phyloP scores from a whole-genome alignment of 2,797 vertebrate genomes.

The Pangasius larnaudii region DNA sequence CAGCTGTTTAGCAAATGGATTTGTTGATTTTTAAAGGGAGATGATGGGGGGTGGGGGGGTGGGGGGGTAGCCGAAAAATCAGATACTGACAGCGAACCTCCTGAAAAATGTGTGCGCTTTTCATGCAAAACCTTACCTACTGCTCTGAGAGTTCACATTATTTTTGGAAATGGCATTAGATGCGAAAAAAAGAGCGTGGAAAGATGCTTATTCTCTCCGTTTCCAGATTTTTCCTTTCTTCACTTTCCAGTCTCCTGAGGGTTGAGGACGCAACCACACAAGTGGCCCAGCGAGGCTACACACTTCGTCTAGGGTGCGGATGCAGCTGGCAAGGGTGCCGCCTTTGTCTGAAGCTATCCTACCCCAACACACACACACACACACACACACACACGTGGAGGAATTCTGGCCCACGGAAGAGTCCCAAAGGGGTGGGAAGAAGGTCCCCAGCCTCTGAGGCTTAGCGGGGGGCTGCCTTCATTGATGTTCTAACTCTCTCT shows the following conservation, averaged over 20 bases:
- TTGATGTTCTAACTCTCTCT: conserved; percentile 57
- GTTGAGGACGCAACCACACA: conserved; percentile 66
- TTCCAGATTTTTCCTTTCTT: conserved; percentile 84
- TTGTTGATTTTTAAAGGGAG: conserved; percentile 99
- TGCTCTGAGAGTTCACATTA: conserved; percentile 85
- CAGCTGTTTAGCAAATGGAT: conserved; percentile 99
- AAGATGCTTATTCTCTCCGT: conserved; percentile 81
- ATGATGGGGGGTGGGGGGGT: conserved; percentile 79
- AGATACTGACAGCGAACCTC: conserved; percentile 94
- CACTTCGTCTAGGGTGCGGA: conserved; percentile 69
- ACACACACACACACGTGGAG: conserved; percentile 70
- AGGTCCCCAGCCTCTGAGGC: conserved; percentile 73
- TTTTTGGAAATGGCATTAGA: conserved; percentile 93
- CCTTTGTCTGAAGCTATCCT: conserved; percentile 80
- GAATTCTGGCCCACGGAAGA: conserved; percentile 78
- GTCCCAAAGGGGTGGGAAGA: conserved; percentile 69
- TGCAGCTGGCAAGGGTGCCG: conserved; percentile 77
- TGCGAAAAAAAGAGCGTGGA: conserved; percentile 71
- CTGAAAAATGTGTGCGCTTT: conserved; percentile 74
- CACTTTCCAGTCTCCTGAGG: conserved; percentile 92
- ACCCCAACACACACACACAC: conserved; percentile 43
- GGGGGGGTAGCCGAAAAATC: conserved; percentile 86
- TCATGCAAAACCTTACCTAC: conserved; percentile 88
- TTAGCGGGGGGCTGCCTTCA: conserved; percentile 70
- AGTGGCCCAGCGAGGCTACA: conserved; percentile 69